These are phyloP conservation scores for Sipha flava DNA, from an alignment of 1,140 invertebrate genomes.

Conservation along the genomic window DNA sequence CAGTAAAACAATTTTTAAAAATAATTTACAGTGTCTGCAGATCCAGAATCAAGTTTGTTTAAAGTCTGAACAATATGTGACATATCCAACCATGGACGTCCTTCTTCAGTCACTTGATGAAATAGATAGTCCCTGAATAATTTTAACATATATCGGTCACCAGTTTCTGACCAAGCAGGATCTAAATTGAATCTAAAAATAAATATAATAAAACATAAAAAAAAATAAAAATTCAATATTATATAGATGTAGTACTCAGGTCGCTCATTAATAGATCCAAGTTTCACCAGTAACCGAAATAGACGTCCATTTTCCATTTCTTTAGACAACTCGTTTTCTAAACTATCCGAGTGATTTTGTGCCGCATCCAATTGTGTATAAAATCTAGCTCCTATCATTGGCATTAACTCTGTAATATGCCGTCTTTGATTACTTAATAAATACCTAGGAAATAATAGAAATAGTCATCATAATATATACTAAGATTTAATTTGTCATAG, in stretches of 20 bases:
- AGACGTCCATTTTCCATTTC: constrained; percentile 92
- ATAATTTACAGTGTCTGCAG: constrained; percentile 65
- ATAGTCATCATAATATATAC: not conserved
- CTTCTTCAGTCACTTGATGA: constrained; percentile 85
- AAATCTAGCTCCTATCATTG: constrained; percentile 88
- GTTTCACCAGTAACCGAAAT: constrained; percentile 80
- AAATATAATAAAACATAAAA: not conserved
- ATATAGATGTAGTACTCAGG: constrained; percentile 61
- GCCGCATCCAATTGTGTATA: constrained; percentile 90
- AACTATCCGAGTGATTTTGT: constrained; percentile 73
- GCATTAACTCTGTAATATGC: constrained; percentile 93
- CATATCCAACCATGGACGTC: constrained; percentile 90
- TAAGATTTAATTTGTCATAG: not conserved
- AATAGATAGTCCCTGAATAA: constrained; percentile 95
- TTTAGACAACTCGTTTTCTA: constrained; percentile 83
- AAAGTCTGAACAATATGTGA: constrained; percentile 88
- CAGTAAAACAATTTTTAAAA: not conserved
- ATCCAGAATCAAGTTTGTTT: constrained; percentile 87
- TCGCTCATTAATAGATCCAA: constrained; percentile 85
- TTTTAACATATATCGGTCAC: constrained; percentile 95
- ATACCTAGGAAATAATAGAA: constrained; percentile 52
- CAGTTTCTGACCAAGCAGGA: constrained; percentile 90
- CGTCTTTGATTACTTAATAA: constrained; percentile 62
- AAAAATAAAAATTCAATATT: not conserved
- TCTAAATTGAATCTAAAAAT: constrained; percentile 75